Conservation (phyloP, 2,797 vertebrate species). For the Otus scops region DNA sequence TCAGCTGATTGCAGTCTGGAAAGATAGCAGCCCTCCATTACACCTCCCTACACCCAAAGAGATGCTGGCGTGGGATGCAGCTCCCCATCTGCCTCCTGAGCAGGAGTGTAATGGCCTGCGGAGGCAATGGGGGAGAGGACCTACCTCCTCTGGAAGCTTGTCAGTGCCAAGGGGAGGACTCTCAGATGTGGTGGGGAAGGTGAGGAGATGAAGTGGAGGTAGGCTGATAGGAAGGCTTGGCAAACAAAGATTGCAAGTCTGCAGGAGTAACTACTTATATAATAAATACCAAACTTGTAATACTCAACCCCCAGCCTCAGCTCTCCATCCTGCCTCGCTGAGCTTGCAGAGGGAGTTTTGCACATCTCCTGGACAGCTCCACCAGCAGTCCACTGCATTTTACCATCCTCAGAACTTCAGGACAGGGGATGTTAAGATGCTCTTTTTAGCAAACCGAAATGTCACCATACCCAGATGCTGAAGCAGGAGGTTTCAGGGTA, state of each 20-base stretch:
- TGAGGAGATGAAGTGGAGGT: background rate
- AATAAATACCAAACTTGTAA: background rate
- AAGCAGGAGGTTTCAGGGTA: background rate
- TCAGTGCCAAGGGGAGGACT: background rate
- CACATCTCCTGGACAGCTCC: fast-evolving
- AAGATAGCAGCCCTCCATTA: background rate
- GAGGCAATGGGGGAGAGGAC: background rate
- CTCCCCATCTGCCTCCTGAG: background rate
- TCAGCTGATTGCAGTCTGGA: background rate
- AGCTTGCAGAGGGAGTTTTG: background rate
- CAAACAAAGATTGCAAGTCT: background rate
- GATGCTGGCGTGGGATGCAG: background rate
- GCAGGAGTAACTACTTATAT: background rate
- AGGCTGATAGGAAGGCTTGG: background rate
- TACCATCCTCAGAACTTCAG: background rate
- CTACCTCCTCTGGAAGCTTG: background rate
- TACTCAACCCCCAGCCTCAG: fast-evolving
- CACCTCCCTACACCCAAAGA: background rate
- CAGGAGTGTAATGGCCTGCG: fast-evolving
- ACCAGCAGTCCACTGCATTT: background rate
- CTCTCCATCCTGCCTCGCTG: background rate
- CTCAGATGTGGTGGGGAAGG: background rate
- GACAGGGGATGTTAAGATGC: background rate
- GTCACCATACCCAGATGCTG: background rate
- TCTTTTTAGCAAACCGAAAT: background rate